These are phyloP conservation scores for Dicrurus megarhynchus DNA, from an alignment of 2,113 vertebrate species.

Conservation along the genomic window DNA sequence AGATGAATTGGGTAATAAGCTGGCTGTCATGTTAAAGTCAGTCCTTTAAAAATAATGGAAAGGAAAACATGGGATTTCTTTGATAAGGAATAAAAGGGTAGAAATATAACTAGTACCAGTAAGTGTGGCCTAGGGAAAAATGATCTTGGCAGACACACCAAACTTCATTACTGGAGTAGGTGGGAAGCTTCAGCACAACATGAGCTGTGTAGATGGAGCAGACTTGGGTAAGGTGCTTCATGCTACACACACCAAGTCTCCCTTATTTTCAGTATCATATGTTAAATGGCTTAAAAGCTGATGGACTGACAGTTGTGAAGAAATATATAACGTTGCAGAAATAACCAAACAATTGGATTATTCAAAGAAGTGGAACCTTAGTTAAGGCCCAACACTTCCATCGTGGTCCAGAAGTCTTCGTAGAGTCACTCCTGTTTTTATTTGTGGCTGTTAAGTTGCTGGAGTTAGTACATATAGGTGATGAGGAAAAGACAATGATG, in stretches of 20 bases:
- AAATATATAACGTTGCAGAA: neutral
- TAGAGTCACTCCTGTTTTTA: neutral
- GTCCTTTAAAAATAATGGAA: neutral
- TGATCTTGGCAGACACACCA: neutral
- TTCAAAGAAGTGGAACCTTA: neutral
- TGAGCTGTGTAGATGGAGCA: neutral
- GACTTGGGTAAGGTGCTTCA: neutral
- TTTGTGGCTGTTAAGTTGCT: neutral
- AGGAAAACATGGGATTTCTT: neutral
- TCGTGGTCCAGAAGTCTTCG: accelerated
- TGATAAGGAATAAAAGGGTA: neutral
- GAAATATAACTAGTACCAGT: neutral
- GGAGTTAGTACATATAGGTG: neutral
- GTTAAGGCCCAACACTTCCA: neutral
- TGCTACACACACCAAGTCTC: neutral
- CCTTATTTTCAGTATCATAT: neutral
- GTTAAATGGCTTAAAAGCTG: neutral
- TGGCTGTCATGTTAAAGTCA: neutral
- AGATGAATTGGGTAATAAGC: neutral
- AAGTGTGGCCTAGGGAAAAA: neutral
- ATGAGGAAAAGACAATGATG: neutral
- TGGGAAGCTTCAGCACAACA: neutral
- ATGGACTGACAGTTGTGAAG: neutral
- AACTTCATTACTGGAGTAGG: neutral
- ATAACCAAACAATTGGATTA: neutral